These are phyloP conservation scores for Anolis apletophallus DNA, from an alignment of 2,797 vertebrate species.

Conservation along the genomic window DNA sequence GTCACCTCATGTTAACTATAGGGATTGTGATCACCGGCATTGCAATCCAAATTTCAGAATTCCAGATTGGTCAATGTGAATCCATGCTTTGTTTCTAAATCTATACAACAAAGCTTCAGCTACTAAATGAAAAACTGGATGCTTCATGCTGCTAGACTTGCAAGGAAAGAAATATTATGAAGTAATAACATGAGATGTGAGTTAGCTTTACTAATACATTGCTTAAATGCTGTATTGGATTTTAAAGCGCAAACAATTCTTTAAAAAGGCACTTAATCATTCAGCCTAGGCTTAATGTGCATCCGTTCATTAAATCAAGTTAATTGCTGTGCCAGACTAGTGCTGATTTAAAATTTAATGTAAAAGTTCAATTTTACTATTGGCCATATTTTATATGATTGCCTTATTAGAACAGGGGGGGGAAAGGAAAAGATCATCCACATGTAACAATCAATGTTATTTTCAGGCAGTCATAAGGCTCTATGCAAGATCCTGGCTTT, in stretches of 20 bases:
- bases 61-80: background rate
- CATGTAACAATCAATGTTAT: too few species aligned
- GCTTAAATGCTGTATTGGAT: constrained; percentile 18
- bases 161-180: background rate
- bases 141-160: background rate
- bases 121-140: background rate
- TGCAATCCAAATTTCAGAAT: background rate
- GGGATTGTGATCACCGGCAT: background rate
- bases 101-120: background rate
- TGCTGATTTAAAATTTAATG: constrained; percentile 19
- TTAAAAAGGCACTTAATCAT: constrained; percentile 8
- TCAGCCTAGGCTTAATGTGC: background rate
- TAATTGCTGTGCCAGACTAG: constrained; percentile 14
- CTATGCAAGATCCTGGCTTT: too few species aligned
- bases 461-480: too few species aligned
- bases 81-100: background rate
- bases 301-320: constrained; percentile 22
- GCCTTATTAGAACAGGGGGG: background rate
- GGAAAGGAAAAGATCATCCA: too few species aligned
- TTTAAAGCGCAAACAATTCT: constrained; percentile 16
- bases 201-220: constrained; percentile 17
- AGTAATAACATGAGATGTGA: background rate
- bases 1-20: too few species aligned
- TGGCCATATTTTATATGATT: background rate
- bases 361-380: background rate